Evolutionary conservation across 2,113 vertebrate genomes (phyloP).

Genomic region (Larimichthys crocea): DNA sequence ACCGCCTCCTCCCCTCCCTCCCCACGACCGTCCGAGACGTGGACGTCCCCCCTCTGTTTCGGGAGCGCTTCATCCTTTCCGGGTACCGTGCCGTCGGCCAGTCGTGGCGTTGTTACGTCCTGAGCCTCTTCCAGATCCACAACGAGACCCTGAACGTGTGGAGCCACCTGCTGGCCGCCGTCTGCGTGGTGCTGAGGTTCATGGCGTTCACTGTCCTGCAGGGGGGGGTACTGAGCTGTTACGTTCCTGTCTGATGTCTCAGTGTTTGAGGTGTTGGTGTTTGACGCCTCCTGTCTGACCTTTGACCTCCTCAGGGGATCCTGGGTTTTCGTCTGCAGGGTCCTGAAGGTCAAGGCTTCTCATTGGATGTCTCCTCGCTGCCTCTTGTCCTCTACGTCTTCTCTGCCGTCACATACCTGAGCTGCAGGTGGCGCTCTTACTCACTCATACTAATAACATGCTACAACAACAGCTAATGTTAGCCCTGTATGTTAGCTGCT

Average conservation of each 20-base stretch:
- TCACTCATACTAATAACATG: too few species aligned
- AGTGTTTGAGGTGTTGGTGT: not conserved
- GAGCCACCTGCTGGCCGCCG: conserved; percentile 90
- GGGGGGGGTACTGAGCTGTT: conserved; percentile 59
- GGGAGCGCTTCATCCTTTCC: conserved; percentile 88
- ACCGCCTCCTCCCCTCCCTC: conserved; percentile 80
- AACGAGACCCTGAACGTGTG: conserved; percentile 93
- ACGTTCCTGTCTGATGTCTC: not conserved
- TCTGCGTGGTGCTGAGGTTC: conserved; percentile 48
- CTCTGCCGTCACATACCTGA: conserved; percentile 89
- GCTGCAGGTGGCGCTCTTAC: conserved; percentile 74
- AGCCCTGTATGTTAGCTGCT: too few species aligned
- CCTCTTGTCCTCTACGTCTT: conserved; percentile 88
- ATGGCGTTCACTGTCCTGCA: conserved; percentile 38
- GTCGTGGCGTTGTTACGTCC: conserved; percentile 89
- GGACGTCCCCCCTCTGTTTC: conserved; percentile 89
- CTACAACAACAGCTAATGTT: too few species aligned
- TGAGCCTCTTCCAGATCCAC: conserved; percentile 94
- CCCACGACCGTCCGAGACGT: conserved; percentile 84
- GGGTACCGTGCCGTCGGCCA: conserved; percentile 90
- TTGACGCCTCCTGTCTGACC: conserved; percentile 24
- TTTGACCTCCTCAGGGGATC: conserved; percentile 86
- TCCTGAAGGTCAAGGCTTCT: conserved; percentile 73
- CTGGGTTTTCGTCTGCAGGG: conserved; percentile 75
- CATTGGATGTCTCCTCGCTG: conserved; percentile 75